Base-by-base conservation (phyloP, 2,113 vertebrate genomes). In the Ramphastos sulfuratus region DNA sequence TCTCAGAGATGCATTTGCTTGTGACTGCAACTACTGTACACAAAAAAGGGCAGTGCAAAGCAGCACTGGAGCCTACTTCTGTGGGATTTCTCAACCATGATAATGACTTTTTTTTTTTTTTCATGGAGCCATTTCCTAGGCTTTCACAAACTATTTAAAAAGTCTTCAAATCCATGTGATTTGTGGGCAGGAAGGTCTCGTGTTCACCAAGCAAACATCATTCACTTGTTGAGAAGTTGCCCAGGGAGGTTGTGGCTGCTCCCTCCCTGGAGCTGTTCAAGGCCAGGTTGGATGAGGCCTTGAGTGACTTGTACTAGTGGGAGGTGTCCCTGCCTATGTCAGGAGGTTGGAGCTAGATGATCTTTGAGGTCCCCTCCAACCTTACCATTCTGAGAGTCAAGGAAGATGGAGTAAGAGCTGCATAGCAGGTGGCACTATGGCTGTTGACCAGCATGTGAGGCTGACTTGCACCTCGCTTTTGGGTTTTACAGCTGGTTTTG, bases 141-240 rank as follows among this genome's bases (percentile, higher is more conserved):
- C 20, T 75, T 82, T 74, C 72, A 27, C 13, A 75, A 60, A 83
- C 31, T 60, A 87, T 69, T 60, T 52, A 13, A 25, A 52, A 52
- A 52, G 7, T 42, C 8, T 74, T 74, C 11, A 46, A 59, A 15
- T 17, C 13, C 17, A 30, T 0, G 0, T 28, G 15, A 37, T 52
- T 82, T 4, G 6, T n/a, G 28, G 48, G 33, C 37, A 39, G 21
- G 65, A 63, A n/a, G 8, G 6, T 58, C 86, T 84, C 37, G 19
- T 24, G 39, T 25, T 35, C 9, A 10, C 65, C 21, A 17, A 8
- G 9, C 19, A 67, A 79, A 50, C 28, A 4, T 12, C 59, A 24
- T 42, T 73, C 23, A 15, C 44, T 67, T 74, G 35, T 77, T 82
- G 37, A 61, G 17, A 50, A 76, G 23, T 52, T 11, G 37, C 37